These are phyloP conservation scores for Epiblema foenella DNA, from an alignment of 2,888 invertebrate genomes.

Conservation along the genomic window DNA sequence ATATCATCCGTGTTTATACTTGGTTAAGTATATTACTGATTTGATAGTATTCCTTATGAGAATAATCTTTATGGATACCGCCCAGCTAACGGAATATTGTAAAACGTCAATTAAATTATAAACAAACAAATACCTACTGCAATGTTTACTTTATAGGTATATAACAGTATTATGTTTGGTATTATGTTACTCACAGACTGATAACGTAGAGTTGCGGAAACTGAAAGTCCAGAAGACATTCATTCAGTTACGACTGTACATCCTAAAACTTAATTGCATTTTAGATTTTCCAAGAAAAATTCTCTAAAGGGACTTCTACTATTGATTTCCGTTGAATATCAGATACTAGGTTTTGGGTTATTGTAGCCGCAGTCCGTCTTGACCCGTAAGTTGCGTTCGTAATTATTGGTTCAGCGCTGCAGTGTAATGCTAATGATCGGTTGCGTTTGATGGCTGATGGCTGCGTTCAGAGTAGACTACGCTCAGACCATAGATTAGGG, in stretches of 20 bases:
- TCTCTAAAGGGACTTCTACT: neutral
- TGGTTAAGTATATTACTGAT: slow-evolving; percentile 1
- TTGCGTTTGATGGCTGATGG: slow-evolving; percentile 60
- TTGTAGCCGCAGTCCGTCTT: slow-evolving; percentile 23
- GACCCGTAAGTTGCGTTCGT: slow-evolving; percentile 56
- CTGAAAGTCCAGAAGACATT: too few relatives aligned
- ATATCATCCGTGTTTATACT: neutral
- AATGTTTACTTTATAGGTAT: too few relatives aligned
- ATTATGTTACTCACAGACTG: too few relatives aligned
- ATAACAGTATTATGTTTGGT: too few relatives aligned
- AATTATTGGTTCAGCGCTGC: slow-evolving; percentile 66
- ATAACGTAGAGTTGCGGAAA: too few relatives aligned
- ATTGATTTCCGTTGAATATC: neutral
- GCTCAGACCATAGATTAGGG: slow-evolving; percentile 53
- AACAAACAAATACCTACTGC: too few relatives aligned
- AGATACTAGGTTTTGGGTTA: neutral
- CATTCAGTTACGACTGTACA: too few relatives aligned
- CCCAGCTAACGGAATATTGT: neutral
- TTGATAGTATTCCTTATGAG: neutral
- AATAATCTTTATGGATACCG: neutral
- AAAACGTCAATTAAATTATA: too few relatives aligned
- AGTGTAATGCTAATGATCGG: slow-evolving; percentile 80
- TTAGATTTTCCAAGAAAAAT: neutral
- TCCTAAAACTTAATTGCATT: neutral
- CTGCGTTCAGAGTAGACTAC: slow-evolving; percentile 59